These are phyloP conservation scores for Lasioglossum vierecki DNA, from an alignment of 2,888 invertebrate genomes.

Conservation along the genomic window DNA sequence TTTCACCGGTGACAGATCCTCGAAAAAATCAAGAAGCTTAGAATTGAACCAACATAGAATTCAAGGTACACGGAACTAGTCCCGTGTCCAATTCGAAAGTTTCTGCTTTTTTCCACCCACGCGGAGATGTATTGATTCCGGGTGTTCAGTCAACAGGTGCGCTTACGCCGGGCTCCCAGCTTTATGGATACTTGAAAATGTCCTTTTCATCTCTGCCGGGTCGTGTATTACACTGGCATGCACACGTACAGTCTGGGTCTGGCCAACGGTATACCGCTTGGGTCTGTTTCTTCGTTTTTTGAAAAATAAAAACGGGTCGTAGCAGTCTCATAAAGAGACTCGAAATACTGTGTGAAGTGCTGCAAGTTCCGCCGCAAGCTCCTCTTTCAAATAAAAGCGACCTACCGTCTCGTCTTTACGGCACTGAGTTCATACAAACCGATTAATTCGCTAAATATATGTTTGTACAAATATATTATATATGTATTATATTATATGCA, in stretches of 20 bases:
- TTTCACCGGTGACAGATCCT: background rate
- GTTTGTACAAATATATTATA: too few relatives aligned
- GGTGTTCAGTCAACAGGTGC: slow-evolving; percentile 55
- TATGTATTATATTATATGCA: too few relatives aligned
- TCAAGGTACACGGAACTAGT: background rate
- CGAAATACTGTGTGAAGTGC: background rate
- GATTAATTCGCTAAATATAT: too few relatives aligned
- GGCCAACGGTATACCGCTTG: background rate
- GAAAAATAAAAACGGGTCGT: background rate
- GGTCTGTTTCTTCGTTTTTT: background rate
- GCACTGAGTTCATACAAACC: background rate
- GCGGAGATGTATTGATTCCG: slow-evolving; percentile 47
- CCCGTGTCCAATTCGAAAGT: slow-evolving; percentile 17
- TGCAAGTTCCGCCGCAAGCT: background rate
- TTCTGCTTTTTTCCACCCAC: slow-evolving; percentile 46
- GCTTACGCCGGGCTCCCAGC: background rate
- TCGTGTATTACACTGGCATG: background rate
- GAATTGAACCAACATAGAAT: background rate
- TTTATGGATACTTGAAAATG: background rate
- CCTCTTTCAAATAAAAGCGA: background rate
- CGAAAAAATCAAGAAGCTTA: background rate
- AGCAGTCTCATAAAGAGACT: background rate
- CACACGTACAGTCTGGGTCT: background rate
- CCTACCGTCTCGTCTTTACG: background rate
- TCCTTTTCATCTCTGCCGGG: slow-evolving; percentile 11